phyloP scores from a whole-genome alignment of 1,140 invertebrate genomes.

The Proales similis region DNA sequence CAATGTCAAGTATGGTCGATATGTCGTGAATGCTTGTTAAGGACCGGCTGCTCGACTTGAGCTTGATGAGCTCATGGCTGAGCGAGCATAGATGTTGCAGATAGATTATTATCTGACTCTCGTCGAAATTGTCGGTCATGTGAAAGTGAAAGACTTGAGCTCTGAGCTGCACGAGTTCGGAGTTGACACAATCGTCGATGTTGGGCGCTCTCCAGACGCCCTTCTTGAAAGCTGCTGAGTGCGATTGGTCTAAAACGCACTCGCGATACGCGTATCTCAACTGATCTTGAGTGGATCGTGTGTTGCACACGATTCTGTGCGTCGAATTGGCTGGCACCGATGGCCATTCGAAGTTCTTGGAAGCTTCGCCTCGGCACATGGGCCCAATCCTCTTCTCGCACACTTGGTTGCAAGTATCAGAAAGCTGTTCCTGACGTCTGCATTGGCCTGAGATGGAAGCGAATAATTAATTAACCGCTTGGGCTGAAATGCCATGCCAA shows the following conservation, averaged over 20 bases:
- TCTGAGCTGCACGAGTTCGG: constrained; percentile 43
- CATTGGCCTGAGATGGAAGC: no score
- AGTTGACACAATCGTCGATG: constrained; percentile 48
- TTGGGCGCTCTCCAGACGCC: constrained; percentile 45
- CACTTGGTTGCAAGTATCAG: constrained; percentile 46
- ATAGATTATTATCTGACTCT: constrained; percentile 41
- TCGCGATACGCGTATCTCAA: no score
- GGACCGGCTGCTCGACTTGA: constrained; percentile 43
- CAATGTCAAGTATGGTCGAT: constrained; percentile 47
- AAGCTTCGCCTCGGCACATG: constrained; percentile 48
- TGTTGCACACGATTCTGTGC: constrained; percentile 44
- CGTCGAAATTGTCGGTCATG: constrained; percentile 39
- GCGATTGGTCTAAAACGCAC: constrained; percentile 2
- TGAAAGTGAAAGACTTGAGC: constrained; percentile 41
- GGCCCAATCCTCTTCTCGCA: constrained; percentile 48
- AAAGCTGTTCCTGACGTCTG: constrained; percentile 41
- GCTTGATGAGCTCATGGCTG: constrained; percentile 43
- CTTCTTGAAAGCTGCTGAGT: not conserved
- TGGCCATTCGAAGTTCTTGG: constrained; percentile 48
- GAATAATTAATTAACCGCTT: no score
- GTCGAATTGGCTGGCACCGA: constrained; percentile 44
- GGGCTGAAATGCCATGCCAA: not conserved
- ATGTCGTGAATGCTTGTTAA: constrained; percentile 48
- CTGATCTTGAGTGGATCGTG: no score
- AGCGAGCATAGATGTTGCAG: constrained; percentile 38